These are phyloP conservation scores for Mythimna pallens DNA, from an alignment of 2,888 invertebrate species.

Conservation along the genomic window DNA sequence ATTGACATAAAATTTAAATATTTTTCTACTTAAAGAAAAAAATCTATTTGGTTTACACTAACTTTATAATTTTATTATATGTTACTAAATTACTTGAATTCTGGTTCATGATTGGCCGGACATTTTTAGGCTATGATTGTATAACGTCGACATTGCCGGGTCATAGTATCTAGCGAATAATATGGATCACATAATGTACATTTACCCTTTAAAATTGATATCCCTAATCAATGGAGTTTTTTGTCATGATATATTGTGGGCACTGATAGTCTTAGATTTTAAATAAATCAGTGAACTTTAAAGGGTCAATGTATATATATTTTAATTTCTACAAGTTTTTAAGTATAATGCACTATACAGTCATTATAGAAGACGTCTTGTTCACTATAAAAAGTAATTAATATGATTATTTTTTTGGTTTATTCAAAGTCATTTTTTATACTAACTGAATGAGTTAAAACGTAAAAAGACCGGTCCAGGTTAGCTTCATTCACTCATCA, in stretches of 20 bases:
- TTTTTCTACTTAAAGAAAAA: conserved; percentile 36
- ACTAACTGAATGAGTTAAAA: no score
- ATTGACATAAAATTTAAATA: conserved; percentile 25
- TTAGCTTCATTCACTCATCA: conserved; percentile 22
- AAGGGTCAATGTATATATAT: conserved; percentile 42
- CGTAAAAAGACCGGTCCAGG: background rate
- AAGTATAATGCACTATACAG: conserved; percentile 51
- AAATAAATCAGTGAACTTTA: conserved; percentile 28
- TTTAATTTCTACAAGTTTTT: conserved; percentile 38
- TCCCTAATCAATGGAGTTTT: background rate
- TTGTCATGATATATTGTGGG: conserved; percentile 10
- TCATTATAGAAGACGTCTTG: conserved; percentile 44
- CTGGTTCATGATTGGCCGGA: conserved; percentile 23
- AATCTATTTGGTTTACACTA: conserved; percentile 4
- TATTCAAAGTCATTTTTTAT: background rate
- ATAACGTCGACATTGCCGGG: conserved; percentile 41
- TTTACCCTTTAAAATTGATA: conserved; percentile 41
- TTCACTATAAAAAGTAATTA: conserved; percentile 37
- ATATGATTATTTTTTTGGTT: background rate
- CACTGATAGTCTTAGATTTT: conserved; percentile 15
- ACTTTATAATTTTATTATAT: conserved; percentile 35
- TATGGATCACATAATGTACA: conserved; percentile 34
- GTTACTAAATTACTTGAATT: conserved; percentile 42
- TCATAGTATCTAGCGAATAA: conserved; percentile 14
- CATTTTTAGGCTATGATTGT: conserved; percentile 54